Evolutionary conservation across 2,888 invertebrate genomes (phyloP), one percentile per base, ranked within the genome.

Genomic region (Troilus luridus): DNA sequence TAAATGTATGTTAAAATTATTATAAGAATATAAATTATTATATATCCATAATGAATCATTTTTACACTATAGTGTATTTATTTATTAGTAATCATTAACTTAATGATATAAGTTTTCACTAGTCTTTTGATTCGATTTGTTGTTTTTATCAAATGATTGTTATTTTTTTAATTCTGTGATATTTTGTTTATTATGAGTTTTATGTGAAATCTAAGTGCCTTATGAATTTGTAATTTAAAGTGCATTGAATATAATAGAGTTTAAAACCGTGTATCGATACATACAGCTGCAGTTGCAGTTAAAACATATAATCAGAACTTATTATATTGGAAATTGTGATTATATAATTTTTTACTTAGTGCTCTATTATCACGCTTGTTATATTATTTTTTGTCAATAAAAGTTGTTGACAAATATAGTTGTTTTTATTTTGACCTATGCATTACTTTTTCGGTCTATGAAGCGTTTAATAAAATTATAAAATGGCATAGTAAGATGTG

Each of bases 301-400:
- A 9, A 77, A 17, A 41, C 17, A 77, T 77, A 41, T 77, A 12
- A 27, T 14, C 12, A 27, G 12, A 7, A 67, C 12, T 14, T 27
- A 62, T 64, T 64, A n/a, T 64, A 64, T n/a, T 64, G 24, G 72
- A 41, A 77, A 77, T 77, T 77, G 72, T 77, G 72, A 77, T 27
- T 17, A 17, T 77, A 41, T 77, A 77, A 77, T 77, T 77, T 77
- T 85, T 85, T 85, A 85, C 27, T 56, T 85, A 85, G 56, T n/a
- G 85, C 85, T 85, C 12, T 85, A 56, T 85, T 54, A 85, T 56
- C 85, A 85, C 85, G 85, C 85, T 85, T 85, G 85, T 85, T 85
- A 85, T 85, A 19, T 85, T 58, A 58, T 85, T 85, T 85, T 85
- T 56, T n/a, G 85, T 85, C 85, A 85, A 56, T 56, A 85, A 85